Evolutionary conservation across 2,797 vertebrate genomes (phyloP).

Genomic region (Micrastur ruficollis): DNA sequence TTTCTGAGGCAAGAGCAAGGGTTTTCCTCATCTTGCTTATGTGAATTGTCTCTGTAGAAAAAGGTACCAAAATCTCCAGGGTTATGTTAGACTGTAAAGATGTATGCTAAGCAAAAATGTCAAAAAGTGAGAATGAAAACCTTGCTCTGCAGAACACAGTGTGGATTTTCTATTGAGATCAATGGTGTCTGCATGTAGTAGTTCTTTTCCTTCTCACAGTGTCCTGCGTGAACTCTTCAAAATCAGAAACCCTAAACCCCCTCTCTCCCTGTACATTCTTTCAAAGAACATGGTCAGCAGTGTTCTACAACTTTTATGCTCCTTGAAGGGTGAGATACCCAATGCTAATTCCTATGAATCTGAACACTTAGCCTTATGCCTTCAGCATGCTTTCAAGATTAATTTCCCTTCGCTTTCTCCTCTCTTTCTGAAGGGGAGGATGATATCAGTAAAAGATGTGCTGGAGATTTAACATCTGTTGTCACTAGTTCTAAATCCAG

Average conservation of each 20-base stretch:
- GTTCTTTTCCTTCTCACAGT: not conserved
- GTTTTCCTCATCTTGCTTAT: not conserved
- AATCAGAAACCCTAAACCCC: not conserved
- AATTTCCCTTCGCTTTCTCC: not conserved
- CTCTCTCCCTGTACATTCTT: not conserved
- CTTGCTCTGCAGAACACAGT: not conserved
- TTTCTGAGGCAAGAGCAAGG: not conserved
- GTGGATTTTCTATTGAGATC: not conserved
- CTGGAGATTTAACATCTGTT: not conserved
- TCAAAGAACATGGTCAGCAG: not conserved
- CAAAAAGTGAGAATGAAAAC: not conserved
- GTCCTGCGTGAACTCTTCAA: not conserved
- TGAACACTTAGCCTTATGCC: not conserved
- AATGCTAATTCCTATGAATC: not conserved
- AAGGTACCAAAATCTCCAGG: not conserved
- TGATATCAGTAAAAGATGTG: not conserved
- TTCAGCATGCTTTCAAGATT: not conserved
- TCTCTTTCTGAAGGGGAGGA: not conserved
- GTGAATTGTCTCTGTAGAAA: not conserved
- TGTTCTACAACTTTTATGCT: not conserved
- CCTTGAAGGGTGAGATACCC: not conserved
- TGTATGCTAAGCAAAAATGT: not conserved
- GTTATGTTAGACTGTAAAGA: not conserved
- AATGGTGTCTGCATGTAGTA: fast-evolving
- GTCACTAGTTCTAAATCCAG: not conserved